Evolutionary conservation across 2,888 invertebrate species (phyloP).

Genomic region (Pteria penguin): DNA sequence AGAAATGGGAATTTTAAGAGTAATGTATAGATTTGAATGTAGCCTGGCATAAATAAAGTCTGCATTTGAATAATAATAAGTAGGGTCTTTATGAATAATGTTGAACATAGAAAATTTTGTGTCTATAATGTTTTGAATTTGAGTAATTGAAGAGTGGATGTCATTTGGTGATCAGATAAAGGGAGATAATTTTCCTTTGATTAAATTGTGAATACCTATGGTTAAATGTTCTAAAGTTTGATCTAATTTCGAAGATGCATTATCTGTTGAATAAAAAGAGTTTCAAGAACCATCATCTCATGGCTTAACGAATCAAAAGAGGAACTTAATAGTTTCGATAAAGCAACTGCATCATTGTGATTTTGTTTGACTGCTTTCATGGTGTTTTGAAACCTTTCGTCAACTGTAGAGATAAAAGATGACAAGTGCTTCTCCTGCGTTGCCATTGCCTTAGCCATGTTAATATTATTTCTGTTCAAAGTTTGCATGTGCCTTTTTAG

Average conservation of each 20-base stretch:
- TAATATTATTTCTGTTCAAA: constrained; percentile 8
- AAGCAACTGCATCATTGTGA: constrained; percentile 21
- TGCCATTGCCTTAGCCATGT: constrained; percentile 20
- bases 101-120: not conserved
- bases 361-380: constrained; percentile 15
- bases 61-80: constrained; percentile 1
- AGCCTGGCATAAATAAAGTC: constrained; percentile 7
- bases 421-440: constrained; percentile 20
- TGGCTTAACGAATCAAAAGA: too few relatives aligned
- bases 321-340: too few relatives aligned
- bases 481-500: constrained; percentile 35
- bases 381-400: constrained; percentile 16
- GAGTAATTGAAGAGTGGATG: not conserved
- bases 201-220: constrained; percentile 12
- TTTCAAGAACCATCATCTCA: too few relatives aligned
- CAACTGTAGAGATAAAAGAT: constrained; percentile 18
- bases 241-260: too few relatives aligned
- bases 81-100: not conserved
- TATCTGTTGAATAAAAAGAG: too few relatives aligned
- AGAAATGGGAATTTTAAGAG: constrained; percentile 29
- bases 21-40: constrained; percentile 12
- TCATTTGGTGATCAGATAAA: constrained; percentile 8
- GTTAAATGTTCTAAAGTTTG: not conserved
- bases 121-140: constrained; percentile 8
- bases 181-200: constrained; percentile 21